phyloP scores from a whole-genome alignment of 2,888 invertebrate genomes.

The Ecdyonurus torrentis region DNA sequence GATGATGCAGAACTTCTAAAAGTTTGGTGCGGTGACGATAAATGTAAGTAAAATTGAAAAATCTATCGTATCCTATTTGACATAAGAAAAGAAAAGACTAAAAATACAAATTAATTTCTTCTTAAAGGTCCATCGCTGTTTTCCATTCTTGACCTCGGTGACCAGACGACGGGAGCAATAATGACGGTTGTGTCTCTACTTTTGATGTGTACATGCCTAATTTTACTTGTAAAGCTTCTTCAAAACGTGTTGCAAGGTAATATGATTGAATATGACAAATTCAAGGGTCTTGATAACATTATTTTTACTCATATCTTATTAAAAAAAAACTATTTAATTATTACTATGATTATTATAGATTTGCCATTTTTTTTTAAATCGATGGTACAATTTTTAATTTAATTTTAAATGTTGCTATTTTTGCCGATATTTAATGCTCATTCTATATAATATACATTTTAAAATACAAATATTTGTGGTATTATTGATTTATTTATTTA shows the following conservation, averaged over 20 bases:
- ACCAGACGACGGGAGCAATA: slow-evolving; percentile 26
- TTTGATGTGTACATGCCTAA: slow-evolving; percentile 28
- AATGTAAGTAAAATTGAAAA: not conserved
- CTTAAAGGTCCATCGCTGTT: not conserved
- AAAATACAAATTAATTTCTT: not conserved
- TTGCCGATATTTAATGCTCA: too few relatives aligned
- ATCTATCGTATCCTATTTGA: not conserved
- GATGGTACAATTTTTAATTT: too few relatives aligned
- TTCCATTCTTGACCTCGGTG: slow-evolving; percentile 19
- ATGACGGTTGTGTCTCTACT: slow-evolving; percentile 28
- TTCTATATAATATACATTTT: too few relatives aligned
- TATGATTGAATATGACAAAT: too few relatives aligned
- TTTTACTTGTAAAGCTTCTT: slow-evolving; percentile 33
- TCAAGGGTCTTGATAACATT: too few relatives aligned
- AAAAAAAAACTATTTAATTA: too few relatives aligned
- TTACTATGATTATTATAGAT: too few relatives aligned
- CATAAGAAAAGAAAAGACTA: not conserved
- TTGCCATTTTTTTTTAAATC: too few relatives aligned
- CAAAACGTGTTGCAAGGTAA: slow-evolving; percentile 27
- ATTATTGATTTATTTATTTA: too few relatives aligned
- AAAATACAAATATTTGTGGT: too few relatives aligned
- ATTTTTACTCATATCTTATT: too few relatives aligned
- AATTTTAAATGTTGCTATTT: too few relatives aligned
- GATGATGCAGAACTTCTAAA: slow-evolving; percentile 20
- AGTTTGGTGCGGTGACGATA: not conserved